Percentiles rank a stretch among this genome's conserved stretches.
phyloP scores from a whole-genome alignment of 1,140 invertebrate genomes.

The Temnothorax curvispinosus region DNA sequence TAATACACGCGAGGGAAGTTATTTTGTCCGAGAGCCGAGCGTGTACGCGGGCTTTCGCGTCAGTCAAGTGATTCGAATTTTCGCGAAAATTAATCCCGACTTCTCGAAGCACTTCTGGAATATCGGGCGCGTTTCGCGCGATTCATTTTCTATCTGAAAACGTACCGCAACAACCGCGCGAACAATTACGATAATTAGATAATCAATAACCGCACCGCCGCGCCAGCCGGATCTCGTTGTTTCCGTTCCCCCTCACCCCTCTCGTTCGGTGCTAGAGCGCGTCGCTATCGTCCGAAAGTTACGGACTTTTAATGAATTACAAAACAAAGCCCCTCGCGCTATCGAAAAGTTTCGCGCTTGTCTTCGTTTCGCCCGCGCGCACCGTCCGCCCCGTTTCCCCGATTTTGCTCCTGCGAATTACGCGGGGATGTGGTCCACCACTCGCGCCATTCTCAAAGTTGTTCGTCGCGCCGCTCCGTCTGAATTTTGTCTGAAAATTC shows the following conservation, averaged over 20 bases:
- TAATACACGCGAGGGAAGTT: not conserved
- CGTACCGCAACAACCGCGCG: conserved; percentile 43
- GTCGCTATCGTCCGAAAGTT: conserved; percentile 26
- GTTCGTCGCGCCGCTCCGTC: not conserved
- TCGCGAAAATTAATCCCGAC: conserved; percentile 14
- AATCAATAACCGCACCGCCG: conserved; percentile 60
- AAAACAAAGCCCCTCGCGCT: conserved; percentile 66
- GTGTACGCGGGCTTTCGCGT: not conserved
- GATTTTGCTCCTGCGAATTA: conserved; percentile 55
- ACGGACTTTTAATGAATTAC: conserved; percentile 76
- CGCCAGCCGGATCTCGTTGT: conserved; percentile 7
- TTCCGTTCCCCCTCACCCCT: not conserved
- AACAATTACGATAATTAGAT: conserved; percentile 78
- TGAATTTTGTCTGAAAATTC: conserved; percentile 20
- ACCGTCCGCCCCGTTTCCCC: not conserved
- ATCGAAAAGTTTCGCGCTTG: conserved; percentile 61
- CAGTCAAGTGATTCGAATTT: conserved; percentile 1
- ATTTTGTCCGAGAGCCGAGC: conserved; percentile 10
- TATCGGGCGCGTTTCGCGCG: conserved; percentile 44
- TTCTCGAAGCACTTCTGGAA: not conserved
- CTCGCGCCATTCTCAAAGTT: conserved; percentile 51
- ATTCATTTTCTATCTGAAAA: conserved; percentile 46
- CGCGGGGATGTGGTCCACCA: conserved; percentile 40
- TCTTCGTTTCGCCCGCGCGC: conserved; percentile 10
- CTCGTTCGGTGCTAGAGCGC: not conserved